Evolutionary conservation across 2,888 invertebrate species (phyloP), one percentile per base, ranked within the genome.

Genomic region (Monopis laevigella): DNA sequence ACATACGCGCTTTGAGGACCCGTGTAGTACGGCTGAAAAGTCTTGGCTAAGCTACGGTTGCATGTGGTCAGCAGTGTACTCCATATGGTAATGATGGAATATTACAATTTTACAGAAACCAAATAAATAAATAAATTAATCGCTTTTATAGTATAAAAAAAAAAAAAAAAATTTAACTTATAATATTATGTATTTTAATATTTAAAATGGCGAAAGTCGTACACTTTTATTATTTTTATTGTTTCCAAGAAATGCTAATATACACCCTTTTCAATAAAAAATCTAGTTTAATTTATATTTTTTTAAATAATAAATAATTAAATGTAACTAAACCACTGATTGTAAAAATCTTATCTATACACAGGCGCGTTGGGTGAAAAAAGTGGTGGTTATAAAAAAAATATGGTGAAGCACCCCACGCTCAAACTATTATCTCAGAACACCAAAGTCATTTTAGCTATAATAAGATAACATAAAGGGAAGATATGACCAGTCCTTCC

Each of bases 381-480:
- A 74, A 64, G 59, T 54, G 51, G 54, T 65, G 2, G 21, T 5
- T 12, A 19, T 21, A 36, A 21, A 36, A 36, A 29, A 36, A 36
- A 11, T 19, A 19, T 21, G 36, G 19, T 36, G 36, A 36, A 57
- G 65, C 65, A 62, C 70, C 67, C 69, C 58, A 58, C 62, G 52
- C 57, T 55, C 57, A 62, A 48, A 58, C 72, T 72, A 77, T 78
- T 80, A 80, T 80, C 77, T 80, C 56, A 59, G 69, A 75, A 78
- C 80, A 80, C 75, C 78, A 61, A 78, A 80, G 74, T 80, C 78
- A 80, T 80, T 80, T 80, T 80, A 80, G 73, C 73, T 69, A 70
- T 80, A 80, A 80, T 80, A 80, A 80, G 80, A 80, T 80, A 78
- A 80, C 74, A 75, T 78, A 80, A 78, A 72, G 67, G 67, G 64